These are phyloP conservation scores for Podarcis cretensis DNA, from an alignment of 2,113 vertebrate species.

Conservation along the genomic window DNA sequence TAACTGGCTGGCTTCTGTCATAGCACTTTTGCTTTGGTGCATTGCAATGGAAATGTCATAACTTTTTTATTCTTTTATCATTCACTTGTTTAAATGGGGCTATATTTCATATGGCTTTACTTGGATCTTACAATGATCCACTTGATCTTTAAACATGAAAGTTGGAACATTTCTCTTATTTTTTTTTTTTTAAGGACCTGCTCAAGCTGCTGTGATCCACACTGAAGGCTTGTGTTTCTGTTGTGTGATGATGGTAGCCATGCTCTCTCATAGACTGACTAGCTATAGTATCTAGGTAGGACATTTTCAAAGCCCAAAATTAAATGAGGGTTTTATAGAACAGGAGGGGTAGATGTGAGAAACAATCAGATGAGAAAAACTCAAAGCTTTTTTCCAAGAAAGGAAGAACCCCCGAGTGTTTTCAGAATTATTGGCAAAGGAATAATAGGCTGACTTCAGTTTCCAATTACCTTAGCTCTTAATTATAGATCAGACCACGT, in stretches of 20 bases:
- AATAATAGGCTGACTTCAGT: slow-evolving; percentile 23
- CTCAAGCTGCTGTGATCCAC: neutral
- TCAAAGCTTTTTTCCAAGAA: neutral
- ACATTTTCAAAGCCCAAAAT: neutral
- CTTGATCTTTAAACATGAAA: slow-evolving; percentile 3
- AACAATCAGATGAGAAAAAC: neutral
- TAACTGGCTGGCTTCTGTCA: slow-evolving; percentile 7
- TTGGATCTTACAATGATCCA: neutral
- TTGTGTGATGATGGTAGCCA: neutral
- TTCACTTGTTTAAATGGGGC: slow-evolving; percentile 1
- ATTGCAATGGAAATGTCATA: slow-evolving; percentile 9
- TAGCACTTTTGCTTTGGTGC: neutral
- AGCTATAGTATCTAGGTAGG: neutral
- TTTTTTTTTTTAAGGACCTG: neutral
- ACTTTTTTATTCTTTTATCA: neutral
- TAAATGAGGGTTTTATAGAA: neutral
- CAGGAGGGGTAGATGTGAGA: neutral
- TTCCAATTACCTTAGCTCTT: slow-evolving; percentile 35
- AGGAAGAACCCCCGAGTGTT: slow-evolving; percentile 10
- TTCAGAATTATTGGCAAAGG: slow-evolving; percentile 30
- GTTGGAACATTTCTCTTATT: neutral
- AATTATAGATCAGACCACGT: slow-evolving; percentile 35
- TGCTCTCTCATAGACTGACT: neutral
- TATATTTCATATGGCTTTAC: neutral
- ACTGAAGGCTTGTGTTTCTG: neutral